A percentile compares a stretch with the other conserved stretches of the same genome.
These are phyloP conservation scores for Archivesica marissinica DNA, from an alignment of 1,140 invertebrate species.

Conservation along the genomic window DNA sequence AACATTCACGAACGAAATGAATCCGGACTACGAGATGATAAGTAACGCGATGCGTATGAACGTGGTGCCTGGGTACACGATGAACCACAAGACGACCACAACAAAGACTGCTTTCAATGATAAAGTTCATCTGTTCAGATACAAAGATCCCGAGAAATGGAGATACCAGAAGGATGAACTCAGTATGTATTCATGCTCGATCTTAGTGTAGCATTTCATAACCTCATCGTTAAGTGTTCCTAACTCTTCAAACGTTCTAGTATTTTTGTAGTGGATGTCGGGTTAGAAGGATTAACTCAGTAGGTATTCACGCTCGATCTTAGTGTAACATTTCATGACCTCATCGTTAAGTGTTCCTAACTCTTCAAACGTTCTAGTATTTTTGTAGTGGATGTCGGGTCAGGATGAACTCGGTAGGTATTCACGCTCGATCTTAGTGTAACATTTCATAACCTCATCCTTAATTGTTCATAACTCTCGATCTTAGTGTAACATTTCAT, in stretches of 20 bases:
- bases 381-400: too few relatives aligned
- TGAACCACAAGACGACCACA: conserved; percentile 61
- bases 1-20: conserved; percentile 53
- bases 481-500: too few relatives aligned
- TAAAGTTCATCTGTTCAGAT: conserved; percentile 65
- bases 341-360: too few relatives aligned
- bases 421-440: too few relatives aligned
- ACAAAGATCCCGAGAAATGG: conserved; percentile 70
- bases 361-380: too few relatives aligned
- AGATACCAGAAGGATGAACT: conserved; percentile 72
- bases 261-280: too few relatives aligned
- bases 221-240: background rate
- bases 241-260: background rate
- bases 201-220: background rate
- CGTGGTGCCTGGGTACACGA: conserved; percentile 69
- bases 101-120: conserved; percentile 69
- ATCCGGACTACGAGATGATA: conserved; percentile 68
- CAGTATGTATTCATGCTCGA: conserved; percentile 64
- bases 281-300: too few relatives aligned
- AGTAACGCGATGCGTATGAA: conserved; percentile 68
- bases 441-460: too few relatives aligned
- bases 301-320: too few relatives aligned
- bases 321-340: too few relatives aligned
- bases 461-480: too few relatives aligned
- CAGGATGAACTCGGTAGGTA: too few relatives aligned